A percentile compares a stretch with the other conserved stretches of the same genome.
phyloP scores from a whole-genome alignment of 2,113 vertebrate species.

The Eolophus roseicapilla region DNA sequence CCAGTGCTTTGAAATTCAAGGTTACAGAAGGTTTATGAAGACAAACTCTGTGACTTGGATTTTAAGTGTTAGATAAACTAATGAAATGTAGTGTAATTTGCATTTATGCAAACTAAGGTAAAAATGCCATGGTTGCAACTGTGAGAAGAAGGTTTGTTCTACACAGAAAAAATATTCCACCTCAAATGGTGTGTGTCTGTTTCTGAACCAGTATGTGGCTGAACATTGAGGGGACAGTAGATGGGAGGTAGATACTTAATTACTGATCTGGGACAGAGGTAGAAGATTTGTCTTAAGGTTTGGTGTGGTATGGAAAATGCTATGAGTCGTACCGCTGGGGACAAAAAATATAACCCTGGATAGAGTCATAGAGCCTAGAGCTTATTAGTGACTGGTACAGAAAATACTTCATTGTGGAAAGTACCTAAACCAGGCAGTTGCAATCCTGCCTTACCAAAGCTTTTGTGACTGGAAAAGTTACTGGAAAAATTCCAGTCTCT shows the following conservation, averaged over 20 bases:
- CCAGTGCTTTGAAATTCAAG: background rate
- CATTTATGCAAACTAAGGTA: background rate
- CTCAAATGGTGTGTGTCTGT: background rate
- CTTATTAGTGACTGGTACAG: background rate
- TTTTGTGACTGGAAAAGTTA: background rate
- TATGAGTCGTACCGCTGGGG: background rate
- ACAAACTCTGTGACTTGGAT: background rate
- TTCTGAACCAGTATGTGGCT: background rate
- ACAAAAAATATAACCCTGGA: background rate
- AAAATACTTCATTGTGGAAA: background rate
- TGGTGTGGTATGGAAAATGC: background rate
- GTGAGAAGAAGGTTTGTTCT: background rate
- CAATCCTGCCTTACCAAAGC: background rate
- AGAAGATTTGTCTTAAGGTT: background rate
- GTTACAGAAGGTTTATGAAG: background rate
- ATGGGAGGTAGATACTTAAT: background rate
- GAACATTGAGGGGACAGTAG: background rate
- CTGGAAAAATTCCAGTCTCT: background rate
- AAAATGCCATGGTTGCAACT: background rate
- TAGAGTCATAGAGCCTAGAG: background rate
- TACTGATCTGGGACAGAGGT: background rate
- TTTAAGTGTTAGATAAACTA: background rate
- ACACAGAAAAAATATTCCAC: background rate
- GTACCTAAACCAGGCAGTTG: background rate
- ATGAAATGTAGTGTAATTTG: background rate